A percentile compares a stretch with the other conserved stretches of the same genome.
Evolutionary conservation across 2,113 vertebrate species (phyloP).

Genomic region (Verasper variegatus): DNA sequence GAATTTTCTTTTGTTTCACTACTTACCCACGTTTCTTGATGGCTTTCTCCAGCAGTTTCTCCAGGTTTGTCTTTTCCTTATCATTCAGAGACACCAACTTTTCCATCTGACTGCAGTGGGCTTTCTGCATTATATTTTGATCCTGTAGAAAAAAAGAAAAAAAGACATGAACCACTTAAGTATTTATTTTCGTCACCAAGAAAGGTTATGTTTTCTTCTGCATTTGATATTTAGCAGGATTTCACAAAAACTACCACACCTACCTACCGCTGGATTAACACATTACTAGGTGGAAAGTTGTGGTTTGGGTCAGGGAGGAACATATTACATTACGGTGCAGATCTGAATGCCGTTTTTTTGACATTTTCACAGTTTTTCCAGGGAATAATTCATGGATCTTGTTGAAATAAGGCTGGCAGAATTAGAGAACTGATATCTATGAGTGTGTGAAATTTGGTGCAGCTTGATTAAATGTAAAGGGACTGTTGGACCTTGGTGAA

Average conservation of each 20-base stretch:
- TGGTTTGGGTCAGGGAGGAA: too few species aligned
- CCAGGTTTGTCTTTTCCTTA: conserved; percentile 91
- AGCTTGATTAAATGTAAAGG: too few species aligned
- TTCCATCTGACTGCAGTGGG: conserved; percentile 95
- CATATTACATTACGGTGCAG: too few species aligned
- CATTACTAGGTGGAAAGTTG: too few species aligned
- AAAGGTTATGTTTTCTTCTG: not conserved
- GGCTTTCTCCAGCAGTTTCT: conserved; percentile 96
- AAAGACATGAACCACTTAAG: rapidly evolving
- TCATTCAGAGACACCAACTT: conserved; percentile 95
- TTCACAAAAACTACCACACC: not conserved
- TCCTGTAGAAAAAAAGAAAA: conserved; percentile 83
- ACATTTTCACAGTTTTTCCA: too few species aligned
- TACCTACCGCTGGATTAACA: too few species aligned
- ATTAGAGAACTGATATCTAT: too few species aligned
- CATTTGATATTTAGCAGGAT: not conserved
- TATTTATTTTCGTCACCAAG: not conserved
- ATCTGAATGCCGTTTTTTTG: too few species aligned
- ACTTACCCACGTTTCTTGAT: conserved; percentile 96
- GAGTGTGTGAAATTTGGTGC: too few species aligned
- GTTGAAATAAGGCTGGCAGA: too few species aligned
- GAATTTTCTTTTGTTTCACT: not conserved
- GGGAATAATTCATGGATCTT: too few species aligned
- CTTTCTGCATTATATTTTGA: conserved; percentile 94
- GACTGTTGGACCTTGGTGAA: too few species aligned